These are phyloP conservation scores for Harpagus bidentatus DNA, from an alignment of 2,113 vertebrate species.

Conservation along the genomic window DNA sequence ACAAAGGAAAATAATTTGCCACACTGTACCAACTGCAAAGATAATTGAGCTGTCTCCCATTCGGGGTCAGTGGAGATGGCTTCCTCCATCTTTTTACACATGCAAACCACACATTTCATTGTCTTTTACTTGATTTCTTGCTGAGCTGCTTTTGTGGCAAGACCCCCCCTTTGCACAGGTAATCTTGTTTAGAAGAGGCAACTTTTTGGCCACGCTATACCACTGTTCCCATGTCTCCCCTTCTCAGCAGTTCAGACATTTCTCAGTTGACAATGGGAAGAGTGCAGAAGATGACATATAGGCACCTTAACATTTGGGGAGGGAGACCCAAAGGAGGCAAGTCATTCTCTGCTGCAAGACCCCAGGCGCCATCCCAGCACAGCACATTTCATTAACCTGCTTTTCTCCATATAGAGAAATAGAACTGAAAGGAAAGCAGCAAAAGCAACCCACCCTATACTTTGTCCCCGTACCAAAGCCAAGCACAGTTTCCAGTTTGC, in stretches of 20 bases:
- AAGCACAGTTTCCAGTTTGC: neutral
- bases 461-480: neutral
- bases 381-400: neutral
- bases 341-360: neutral
- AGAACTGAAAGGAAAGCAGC: neutral
- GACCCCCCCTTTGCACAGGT: neutral
- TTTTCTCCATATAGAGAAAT: neutral
- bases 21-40: conserved; percentile 41
- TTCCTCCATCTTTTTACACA: conserved; percentile 65
- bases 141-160: conserved; percentile 10
- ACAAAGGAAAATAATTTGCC: conserved; percentile 79
- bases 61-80: conserved; percentile 30
- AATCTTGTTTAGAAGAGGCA: neutral
- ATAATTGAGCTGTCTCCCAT: conserved; percentile 42
- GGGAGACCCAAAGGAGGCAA: neutral
- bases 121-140: conserved; percentile 42
- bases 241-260: neutral
- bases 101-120: conserved; percentile 62
- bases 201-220: neutral
- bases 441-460: neutral
- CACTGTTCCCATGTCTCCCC: neutral
- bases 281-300: neutral
- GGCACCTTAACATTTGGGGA: neutral
- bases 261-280: neutral
- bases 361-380: neutral